phyloP scores from a whole-genome alignment of 2,113 vertebrate species.

The Empidonax alnorum region DNA sequence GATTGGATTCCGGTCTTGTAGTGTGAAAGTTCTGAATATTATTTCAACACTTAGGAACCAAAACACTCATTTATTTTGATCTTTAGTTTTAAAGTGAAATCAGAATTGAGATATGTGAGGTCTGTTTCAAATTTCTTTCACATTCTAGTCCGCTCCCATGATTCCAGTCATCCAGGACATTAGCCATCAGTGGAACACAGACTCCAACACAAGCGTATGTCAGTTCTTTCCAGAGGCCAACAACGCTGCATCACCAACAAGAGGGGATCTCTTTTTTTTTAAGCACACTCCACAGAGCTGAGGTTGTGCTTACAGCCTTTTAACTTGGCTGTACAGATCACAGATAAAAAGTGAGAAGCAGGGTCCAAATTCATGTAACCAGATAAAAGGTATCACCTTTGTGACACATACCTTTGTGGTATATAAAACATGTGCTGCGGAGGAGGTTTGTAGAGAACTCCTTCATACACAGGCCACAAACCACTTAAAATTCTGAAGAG shows the following conservation, averaged over 20 bases:
- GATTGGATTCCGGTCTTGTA: background rate
- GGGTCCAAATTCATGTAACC: background rate
- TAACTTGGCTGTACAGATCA: background rate
- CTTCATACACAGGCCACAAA: slow-evolving; percentile 95
- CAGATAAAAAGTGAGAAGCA: background rate
- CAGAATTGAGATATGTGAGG: background rate
- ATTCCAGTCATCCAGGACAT: background rate
- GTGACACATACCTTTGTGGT: slow-evolving; percentile 88
- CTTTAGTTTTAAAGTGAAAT: background rate
- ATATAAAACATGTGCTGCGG: slow-evolving; percentile 99
- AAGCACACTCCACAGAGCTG: background rate
- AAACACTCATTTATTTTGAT: background rate
- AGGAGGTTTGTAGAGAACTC: slow-evolving; percentile 90
- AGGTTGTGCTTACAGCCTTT: background rate
- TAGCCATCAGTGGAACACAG: background rate
- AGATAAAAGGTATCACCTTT: background rate
- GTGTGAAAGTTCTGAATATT: background rate
- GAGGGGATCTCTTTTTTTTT: background rate
- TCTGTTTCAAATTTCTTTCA: background rate
- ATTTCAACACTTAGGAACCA: background rate
- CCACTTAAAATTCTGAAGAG: slow-evolving; percentile 97
- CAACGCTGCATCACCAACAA: background rate
- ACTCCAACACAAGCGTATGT: background rate
- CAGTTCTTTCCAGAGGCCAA: background rate
- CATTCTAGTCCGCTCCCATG: background rate